Percentiles rank a stretch among this genome's conserved stretches.
phyloP scores from a whole-genome alignment of 2,797 vertebrate genomes.

The Pogonophryne albipinna region DNA sequence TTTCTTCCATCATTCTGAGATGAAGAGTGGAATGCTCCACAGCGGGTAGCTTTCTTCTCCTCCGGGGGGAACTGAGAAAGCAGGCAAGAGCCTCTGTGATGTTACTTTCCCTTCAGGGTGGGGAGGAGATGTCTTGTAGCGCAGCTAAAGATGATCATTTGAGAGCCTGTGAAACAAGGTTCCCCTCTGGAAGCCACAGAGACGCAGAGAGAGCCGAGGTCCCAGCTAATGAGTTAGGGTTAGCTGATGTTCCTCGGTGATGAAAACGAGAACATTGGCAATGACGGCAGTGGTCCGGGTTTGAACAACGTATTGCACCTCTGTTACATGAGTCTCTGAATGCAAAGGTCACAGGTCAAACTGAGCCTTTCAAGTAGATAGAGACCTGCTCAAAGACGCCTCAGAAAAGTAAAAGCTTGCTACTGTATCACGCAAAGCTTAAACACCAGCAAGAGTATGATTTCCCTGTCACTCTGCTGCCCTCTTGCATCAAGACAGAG shows the following conservation, averaged over 20 bases:
- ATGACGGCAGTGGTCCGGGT: slow-evolving; percentile 11
- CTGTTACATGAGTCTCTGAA: slow-evolving; percentile 15
- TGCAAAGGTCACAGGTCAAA: slow-evolving; percentile 46
- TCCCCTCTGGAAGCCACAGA: slow-evolving; percentile 65
- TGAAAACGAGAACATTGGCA: slow-evolving; percentile 58
- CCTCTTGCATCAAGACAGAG: slow-evolving; percentile 23
- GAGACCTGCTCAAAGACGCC: slow-evolving; percentile 16
- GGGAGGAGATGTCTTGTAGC: slow-evolving; percentile 83
- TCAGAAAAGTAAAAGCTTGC: neutral
- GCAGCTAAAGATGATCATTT: slow-evolving; percentile 85
- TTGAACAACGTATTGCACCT: slow-evolving; percentile 26
- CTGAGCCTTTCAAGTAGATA: neutral
- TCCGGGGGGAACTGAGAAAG: slow-evolving; percentile 80
- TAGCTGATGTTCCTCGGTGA: slow-evolving; percentile 56
- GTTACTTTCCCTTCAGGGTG: slow-evolving; percentile 83
- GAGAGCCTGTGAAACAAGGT: slow-evolving; percentile 78
- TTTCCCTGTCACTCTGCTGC: slow-evolving; percentile 30
- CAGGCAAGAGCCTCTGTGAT: slow-evolving; percentile 84
- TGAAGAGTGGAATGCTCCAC: slow-evolving; percentile 83
- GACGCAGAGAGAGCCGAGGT: slow-evolving; percentile 57
- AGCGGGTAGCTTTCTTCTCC: slow-evolving; percentile 84
- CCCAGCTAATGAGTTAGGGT: slow-evolving; percentile 70
- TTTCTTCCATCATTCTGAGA: slow-evolving; percentile 79
- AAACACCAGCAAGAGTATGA: slow-evolving; percentile 22
- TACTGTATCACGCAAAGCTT: neutral